Conservation (phyloP, 2,888 invertebrate species). For the Parnassius mnemosyne region DNA sequence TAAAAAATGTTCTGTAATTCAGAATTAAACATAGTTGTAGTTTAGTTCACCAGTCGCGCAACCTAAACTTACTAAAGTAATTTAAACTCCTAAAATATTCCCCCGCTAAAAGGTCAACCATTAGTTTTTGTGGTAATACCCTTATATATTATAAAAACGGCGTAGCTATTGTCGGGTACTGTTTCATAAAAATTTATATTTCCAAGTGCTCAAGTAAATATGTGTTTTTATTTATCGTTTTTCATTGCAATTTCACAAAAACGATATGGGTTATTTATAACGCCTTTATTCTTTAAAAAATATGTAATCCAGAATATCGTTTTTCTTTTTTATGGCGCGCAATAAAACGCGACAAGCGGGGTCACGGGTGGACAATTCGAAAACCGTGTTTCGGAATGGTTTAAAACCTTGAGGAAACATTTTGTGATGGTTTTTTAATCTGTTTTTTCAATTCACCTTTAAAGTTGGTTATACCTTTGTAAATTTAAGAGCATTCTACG, state of each 20-base stretch:
- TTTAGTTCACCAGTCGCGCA: neutral
- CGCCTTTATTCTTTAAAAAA: conserved; percentile 52
- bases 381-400: conserved; percentile 34
- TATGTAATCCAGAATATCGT: conserved; percentile 42
- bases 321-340: conserved; percentile 51
- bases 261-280: conserved; percentile 48
- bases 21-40: too few species aligned
- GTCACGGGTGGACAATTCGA: conserved; percentile 49
- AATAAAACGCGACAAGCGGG: conserved; percentile 46
- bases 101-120: too few species aligned
- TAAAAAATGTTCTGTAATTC: too few species aligned
- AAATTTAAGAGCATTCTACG: neutral
- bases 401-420: conserved; percentile 29
- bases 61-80: too few species aligned
- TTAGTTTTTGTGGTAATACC: too few species aligned
- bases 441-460: neutral
- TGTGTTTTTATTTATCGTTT: neutral
- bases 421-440: conserved; percentile 15
- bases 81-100: too few species aligned
- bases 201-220: too few species aligned
- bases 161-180: too few species aligned
- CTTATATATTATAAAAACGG: too few species aligned
- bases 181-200: too few species aligned
- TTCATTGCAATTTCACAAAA: conserved; percentile 38
- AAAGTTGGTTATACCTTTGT: neutral